phyloP scores from a whole-genome alignment of 2,888 invertebrate genomes.

The Leucophenga maculata region DNA sequence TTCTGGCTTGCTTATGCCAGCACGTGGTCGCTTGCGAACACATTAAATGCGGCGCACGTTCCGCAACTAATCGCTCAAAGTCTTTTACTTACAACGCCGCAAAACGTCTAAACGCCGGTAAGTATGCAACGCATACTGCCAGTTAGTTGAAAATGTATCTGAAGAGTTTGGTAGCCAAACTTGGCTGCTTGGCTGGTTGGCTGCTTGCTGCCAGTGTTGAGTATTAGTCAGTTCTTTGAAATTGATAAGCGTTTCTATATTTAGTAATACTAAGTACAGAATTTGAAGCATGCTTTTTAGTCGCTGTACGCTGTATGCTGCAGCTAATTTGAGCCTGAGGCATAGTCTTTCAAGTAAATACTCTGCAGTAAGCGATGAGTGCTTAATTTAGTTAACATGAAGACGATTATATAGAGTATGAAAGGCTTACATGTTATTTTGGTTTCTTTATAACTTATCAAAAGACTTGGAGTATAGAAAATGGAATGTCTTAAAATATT shows the following conservation, averaged over 20 bases:
- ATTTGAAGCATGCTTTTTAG: not conserved
- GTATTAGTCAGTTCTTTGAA: constrained; percentile 32
- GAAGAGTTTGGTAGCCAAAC: constrained; percentile 10
- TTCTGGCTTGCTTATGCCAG: constrained; percentile 28
- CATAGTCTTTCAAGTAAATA: no score
- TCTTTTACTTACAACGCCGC: constrained; percentile 53
- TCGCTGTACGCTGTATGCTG: not conserved
- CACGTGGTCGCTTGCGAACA: constrained; percentile 38
- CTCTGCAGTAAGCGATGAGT: no score
- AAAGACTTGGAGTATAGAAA: no score
- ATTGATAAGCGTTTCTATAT: constrained; percentile 48
- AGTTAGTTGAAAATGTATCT: no score
- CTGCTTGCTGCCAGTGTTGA: not conserved
- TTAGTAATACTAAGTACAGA: constrained; percentile 23
- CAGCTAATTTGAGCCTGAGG: no score
- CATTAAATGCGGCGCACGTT: constrained; percentile 58
- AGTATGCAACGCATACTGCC: constrained; percentile 42
- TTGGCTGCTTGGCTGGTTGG: constrained; percentile 23
- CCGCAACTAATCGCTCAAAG: constrained; percentile 64
- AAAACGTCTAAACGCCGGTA: constrained; percentile 37
- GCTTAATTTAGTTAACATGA: no score
- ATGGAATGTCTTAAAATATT: no score
- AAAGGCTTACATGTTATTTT: no score
- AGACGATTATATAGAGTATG: no score
- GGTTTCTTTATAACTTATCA: no score